Base-by-base conservation (phyloP, 2,113 vertebrate species). In the Chionodraco myersi region DNA sequence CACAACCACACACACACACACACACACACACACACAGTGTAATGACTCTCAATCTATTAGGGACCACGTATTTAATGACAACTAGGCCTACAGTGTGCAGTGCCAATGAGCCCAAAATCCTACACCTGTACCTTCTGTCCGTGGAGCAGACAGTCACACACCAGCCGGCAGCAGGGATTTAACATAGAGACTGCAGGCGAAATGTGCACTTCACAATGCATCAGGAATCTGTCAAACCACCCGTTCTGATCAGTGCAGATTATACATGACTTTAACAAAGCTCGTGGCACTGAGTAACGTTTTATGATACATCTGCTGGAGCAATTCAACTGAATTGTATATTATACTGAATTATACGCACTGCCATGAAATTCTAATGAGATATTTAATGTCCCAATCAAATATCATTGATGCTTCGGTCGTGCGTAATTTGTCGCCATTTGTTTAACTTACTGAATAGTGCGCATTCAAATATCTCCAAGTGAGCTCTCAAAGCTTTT, bases 361-460 rank as follows among this genome's bases (percentile, higher is more conserved):
- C 36, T 41, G 36, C 36, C 6, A 41, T 41, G 5, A 41, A 0
- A 41, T 41, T 41, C 5, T 41, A 7, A 41, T 41, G 36, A 67
- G 45, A 52, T 2, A 18, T 52, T 45, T 47, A 14, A 71, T 41
- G 21, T 52, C 26, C 56, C 23, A 76, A 56, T 89, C 48, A 72
- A 51, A 34, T 1, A 5, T 11, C 75, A 67, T 12, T 49, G 45
- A 77, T 84, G 73, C 64, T 11, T 16, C 23, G 6, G 47, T 45
- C 61, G 53, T 85, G 88, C 90, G 89, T 88, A 90, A 90, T 90
- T 82, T 80, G 53, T 79, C 56, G 2, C 61, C 45, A 58, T 81
- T 85, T 73, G 16, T 77, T 77, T 13, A 81, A 90, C 77, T 90
- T 81, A 45, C 8, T 75, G 47, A 72, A 65, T 21, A 13, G 54